phyloP scores from a whole-genome alignment of 2,113 vertebrate genomes.

The Callaeas wilsoni region DNA sequence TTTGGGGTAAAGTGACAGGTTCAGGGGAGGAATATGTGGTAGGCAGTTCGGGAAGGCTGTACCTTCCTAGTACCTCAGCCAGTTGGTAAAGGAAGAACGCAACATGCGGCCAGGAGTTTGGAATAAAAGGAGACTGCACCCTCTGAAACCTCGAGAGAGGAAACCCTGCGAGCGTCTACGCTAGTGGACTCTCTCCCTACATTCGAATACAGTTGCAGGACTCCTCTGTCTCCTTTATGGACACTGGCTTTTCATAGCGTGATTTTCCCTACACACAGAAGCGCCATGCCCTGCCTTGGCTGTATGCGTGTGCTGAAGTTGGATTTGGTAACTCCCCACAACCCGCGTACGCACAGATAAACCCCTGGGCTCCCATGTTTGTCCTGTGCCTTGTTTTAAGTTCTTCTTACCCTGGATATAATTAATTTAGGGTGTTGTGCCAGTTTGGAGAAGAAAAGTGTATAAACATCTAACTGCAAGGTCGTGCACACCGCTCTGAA shows the following conservation, averaged over 20 bases:
- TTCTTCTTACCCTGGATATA: background rate
- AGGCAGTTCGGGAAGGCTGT: background rate
- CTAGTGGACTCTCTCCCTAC: background rate
- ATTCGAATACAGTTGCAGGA: background rate
- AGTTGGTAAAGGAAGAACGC: background rate
- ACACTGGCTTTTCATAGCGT: background rate
- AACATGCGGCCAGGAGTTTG: no score
- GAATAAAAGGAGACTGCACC: background rate
- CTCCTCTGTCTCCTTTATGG: background rate
- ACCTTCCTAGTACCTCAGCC: no score
- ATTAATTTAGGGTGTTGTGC: background rate
- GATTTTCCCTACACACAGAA: background rate
- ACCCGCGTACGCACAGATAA: fast-evolving
- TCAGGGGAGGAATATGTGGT: background rate
- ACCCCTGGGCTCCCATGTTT: background rate
- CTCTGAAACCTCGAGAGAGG: background rate
- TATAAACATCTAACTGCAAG: no score
- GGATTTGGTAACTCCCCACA: fast-evolving
- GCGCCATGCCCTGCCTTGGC: background rate
- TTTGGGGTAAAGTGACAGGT: background rate
- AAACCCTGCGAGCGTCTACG: no score
- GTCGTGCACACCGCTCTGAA: no score
- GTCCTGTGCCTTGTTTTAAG: background rate
- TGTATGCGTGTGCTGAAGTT: fast-evolving
- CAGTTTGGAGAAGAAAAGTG: no score